Evolutionary conservation across 1,140 invertebrate genomes (phyloP).

Genomic region (Drosophila erecta): DNA sequence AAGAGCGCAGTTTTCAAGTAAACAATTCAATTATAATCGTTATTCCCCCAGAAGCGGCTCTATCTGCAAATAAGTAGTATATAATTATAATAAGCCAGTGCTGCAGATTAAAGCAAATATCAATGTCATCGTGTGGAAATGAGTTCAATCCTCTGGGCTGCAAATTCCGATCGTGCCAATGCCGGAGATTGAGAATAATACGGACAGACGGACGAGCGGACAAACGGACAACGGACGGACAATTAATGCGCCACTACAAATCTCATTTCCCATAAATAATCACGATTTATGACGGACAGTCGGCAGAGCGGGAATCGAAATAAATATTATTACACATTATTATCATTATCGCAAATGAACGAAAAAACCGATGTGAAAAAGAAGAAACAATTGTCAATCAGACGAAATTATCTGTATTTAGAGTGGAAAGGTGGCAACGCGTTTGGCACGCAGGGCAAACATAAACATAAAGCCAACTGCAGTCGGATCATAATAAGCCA

Average conservation of each 20-base stretch:
- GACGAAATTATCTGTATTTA: constrained; percentile 45
- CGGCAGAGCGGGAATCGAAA: constrained; percentile 34
- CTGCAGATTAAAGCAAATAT: constrained; percentile 44
- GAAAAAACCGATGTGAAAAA: constrained; percentile 31
- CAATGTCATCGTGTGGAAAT: constrained; percentile 71
- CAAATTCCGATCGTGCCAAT: constrained; percentile 64
- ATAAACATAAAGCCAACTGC: constrained; percentile 45
- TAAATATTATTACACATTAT: constrained; percentile 66
- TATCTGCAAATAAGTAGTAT: background rate
- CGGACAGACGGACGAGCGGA: background rate
- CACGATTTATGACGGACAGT: constrained; percentile 64
- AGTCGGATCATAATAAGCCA: constrained; percentile 74
- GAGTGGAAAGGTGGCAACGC: constrained; percentile 22
- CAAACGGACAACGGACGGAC: constrained; percentile 20
- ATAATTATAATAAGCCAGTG: constrained; percentile 1
- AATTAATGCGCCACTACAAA: constrained; percentile 71
- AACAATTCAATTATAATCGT: constrained; percentile 51
- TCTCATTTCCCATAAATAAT: constrained; percentile 74
- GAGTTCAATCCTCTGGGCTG: constrained; percentile 27
- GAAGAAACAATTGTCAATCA: constrained; percentile 72
- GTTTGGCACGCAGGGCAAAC: constrained; percentile 45
- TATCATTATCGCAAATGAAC: constrained; percentile 67
- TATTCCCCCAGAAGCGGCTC: constrained; percentile 11
- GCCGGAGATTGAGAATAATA: constrained; percentile 18
- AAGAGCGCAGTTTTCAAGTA: constrained; percentile 34